Percentiles rank a stretch among this genome's conserved stretches.
phyloP scores from a whole-genome alignment of 2,888 invertebrate genomes.

The Neocrepidodera transversa region DNA sequence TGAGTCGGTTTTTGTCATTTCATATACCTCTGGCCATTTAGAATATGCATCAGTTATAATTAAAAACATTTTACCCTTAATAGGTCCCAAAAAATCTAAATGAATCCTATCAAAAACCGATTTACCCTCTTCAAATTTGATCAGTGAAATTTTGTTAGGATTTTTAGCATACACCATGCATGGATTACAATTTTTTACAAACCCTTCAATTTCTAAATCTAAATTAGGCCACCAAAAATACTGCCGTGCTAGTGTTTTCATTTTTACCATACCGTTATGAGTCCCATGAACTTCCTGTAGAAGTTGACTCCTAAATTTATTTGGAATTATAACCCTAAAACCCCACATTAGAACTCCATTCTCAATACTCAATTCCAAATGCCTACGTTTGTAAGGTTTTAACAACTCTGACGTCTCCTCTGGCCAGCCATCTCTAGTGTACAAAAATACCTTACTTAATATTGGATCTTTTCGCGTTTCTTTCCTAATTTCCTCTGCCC shows the following conservation, averaged over 20 bases:
- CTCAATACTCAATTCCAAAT: slow-evolving; percentile 24
- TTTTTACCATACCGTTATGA: slow-evolving; percentile 40
- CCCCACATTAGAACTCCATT: slow-evolving; percentile 31
- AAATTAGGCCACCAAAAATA: slow-evolving; percentile 45
- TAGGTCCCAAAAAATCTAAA: slow-evolving; percentile 56
- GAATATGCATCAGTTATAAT: slow-evolving; percentile 56
- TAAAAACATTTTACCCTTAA: slow-evolving; percentile 22
- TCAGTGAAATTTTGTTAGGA: slow-evolving; percentile 42
- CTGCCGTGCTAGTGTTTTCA: slow-evolving; percentile 45
- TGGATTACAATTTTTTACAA: slow-evolving; percentile 41
- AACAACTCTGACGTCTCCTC: slow-evolving; percentile 3
- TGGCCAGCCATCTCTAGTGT: slow-evolving; percentile 23
- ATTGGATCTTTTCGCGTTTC: slow-evolving; percentile 5
- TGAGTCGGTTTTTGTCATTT: slow-evolving; percentile 31
- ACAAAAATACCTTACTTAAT: slow-evolving; percentile 22
- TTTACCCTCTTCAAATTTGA: slow-evolving; percentile 42
- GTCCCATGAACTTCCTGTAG: slow-evolving; percentile 36
- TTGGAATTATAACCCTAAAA: slow-evolving; percentile 27
- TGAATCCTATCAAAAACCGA: slow-evolving; percentile 55
- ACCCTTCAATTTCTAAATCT: slow-evolving; percentile 45
- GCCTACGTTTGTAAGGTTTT: slow-evolving; percentile 13
- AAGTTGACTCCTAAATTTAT: slow-evolving; percentile 25
- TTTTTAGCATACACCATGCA: slow-evolving; percentile 46
- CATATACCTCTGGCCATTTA: slow-evolving; percentile 57
- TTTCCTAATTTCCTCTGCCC: slow-evolving; percentile 11